Percentiles rank a stretch among this genome's conserved stretches.
phyloP scores from a whole-genome alignment of 2,888 invertebrate species.

The Microplitis deprimator region DNA sequence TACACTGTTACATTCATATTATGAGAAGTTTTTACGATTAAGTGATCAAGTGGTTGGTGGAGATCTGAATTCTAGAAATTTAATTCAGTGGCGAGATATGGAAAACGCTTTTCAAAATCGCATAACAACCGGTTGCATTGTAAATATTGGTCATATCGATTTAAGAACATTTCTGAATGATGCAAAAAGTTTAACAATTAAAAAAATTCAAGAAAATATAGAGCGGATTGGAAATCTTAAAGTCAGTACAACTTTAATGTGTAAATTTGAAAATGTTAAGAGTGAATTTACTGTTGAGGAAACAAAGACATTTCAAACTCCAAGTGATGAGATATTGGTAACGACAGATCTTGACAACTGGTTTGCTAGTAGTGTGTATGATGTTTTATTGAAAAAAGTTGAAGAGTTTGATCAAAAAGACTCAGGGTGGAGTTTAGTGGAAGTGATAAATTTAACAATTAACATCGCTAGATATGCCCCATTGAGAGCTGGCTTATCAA shows the following conservation, averaged over 20 bases:
- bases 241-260: conserved; percentile 30
- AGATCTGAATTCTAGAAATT: too few species aligned
- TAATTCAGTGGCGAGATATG: background rate
- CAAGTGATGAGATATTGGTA: conserved; percentile 45
- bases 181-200: background rate
- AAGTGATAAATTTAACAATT: conserved; percentile 46
- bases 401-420: conserved; percentile 50
- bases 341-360: background rate
- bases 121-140: background rate
- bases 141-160: background rate
- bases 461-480: conserved; percentile 49
- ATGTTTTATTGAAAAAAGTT: conserved; percentile 44
- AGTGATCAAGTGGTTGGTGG: too few species aligned
- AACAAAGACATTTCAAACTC: conserved; percentile 51
- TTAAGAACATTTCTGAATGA: background rate
- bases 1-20: too few species aligned
- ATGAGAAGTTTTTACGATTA: too few species aligned
- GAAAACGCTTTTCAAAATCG: background rate
- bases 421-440: conserved; percentile 44
- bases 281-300: conserved; percentile 35
- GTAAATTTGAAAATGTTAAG: conserved; percentile 30
- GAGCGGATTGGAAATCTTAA: conserved; percentile 13
- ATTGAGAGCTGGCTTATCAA: conserved; percentile 42
- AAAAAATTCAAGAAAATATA: conserved; percentile 1
- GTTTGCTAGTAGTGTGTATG: conserved; percentile 18